Conservation (phyloP, 2,888 invertebrate species). For the Rhodophaea formosa region DNA sequence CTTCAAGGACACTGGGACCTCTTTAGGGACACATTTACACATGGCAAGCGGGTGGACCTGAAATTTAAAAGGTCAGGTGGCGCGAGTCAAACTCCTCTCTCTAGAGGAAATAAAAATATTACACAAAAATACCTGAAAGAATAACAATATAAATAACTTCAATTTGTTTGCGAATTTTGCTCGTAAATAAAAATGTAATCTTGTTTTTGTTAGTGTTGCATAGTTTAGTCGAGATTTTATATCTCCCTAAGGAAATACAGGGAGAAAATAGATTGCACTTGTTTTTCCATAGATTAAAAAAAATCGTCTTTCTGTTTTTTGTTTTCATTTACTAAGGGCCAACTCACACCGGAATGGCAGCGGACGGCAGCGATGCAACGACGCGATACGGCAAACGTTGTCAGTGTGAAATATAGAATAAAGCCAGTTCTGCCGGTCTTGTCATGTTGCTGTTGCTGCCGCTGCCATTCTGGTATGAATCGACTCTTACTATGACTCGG, state of each 20-base stretch:
- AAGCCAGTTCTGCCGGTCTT: no score
- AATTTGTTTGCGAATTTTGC: not conserved
- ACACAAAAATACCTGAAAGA: not conserved
- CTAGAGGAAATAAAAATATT: constrained; percentile 29
- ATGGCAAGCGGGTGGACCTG: not conserved
- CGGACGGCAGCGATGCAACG: no score
- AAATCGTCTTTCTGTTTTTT: no score
- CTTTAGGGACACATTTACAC: not conserved
- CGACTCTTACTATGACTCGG: no score
- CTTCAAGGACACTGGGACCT: not conserved
- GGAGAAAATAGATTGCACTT: not conserved
- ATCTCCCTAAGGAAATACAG: constrained; percentile 46
- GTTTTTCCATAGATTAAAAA: no score
- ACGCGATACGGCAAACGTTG: no score
- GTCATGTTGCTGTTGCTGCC: no score
- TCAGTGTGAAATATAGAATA: no score
- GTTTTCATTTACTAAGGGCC: no score
- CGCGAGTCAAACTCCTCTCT: not conserved
- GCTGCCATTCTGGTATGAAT: no score
- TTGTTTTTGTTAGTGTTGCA: constrained; percentile 40
- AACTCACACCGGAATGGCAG: no score
- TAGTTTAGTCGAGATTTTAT: constrained; percentile 48
- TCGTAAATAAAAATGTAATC: constrained; percentile 5
- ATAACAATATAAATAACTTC: not conserved
- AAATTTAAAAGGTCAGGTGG: not conserved